Base-by-base conservation (phyloP, 2,888 invertebrate genomes). In the Cataglyphis rosenhaueri region DNA sequence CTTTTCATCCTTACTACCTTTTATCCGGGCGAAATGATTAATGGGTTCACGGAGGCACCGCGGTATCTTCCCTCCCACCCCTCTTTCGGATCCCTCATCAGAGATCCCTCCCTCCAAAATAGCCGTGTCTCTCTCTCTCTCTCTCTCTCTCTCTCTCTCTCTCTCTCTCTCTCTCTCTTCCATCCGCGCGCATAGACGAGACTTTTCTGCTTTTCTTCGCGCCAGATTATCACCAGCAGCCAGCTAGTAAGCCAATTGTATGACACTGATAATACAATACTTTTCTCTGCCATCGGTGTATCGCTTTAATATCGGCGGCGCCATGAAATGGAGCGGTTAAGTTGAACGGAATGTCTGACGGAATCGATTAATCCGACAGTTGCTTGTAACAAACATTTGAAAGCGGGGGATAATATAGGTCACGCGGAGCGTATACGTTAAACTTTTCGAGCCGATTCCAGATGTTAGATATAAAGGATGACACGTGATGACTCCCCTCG, bases 1-100 rank as follows among this genome's bases (percentile, higher is more conserved):
- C 89, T 90, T 90, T 88, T 90, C 88, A 86, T 91, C 90, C 89
- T 84, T 91, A 84, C 88, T 91, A 92, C 92, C 92, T 94, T 93
- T 90, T 93, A 92, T 92, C 92, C 91, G 85, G 87, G 88, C 86
- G 78, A 88, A 90, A 94, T 94, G 94, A 94, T 94, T 94, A 94
- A 94, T 94, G 94, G 91, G 92, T 92, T 92, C 93, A 90, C 90
- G 84, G 85, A 89, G 90, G 89, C 89, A 85, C 84, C 87, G 86
- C 71, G 82, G 71, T 81, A 76, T 82, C 75, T 62, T 52, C 79
- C 78, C 74, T 70, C 57, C 55, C 52, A n/a, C 79, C 71, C 81
- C 18, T 74, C 32, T 15, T 64, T 18, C 68, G n/a, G 25, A 9
- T 32, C 41, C 21, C 59, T 74, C 70, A 21, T 48, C 52, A 48